Percentiles rank a stretch among this genome's conserved stretches.
Evolutionary conservation across 2,113 vertebrate species (phyloP).

Genomic region (Manacus vitellinus): DNA sequence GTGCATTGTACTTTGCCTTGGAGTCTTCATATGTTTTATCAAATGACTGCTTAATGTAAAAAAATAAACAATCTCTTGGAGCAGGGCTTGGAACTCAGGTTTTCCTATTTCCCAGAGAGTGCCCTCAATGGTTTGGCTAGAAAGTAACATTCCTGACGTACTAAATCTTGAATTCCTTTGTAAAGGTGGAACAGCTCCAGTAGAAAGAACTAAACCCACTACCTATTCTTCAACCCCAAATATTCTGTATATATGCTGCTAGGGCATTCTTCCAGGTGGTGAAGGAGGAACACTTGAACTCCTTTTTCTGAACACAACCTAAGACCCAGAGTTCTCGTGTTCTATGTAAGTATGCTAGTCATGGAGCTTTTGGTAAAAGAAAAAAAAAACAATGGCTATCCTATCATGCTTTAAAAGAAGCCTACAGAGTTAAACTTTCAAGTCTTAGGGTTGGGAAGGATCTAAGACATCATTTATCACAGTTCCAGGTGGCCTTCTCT

Average conservation of each 20-base stretch:
- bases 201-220: background rate
- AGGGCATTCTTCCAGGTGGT: background rate
- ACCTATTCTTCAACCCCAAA: background rate
- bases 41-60: background rate
- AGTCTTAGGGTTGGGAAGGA: background rate
- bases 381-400: background rate
- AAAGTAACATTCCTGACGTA: background rate
- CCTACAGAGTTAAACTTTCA: background rate
- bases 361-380: background rate
- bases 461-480: background rate
- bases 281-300: background rate
- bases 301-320: background rate
- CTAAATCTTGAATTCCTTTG: conserved; percentile 17
- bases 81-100: background rate
- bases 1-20: background rate
- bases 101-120: background rate
- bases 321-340: background rate
- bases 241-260: background rate
- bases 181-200: background rate
- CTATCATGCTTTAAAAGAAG: background rate
- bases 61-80: background rate
- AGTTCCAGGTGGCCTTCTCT: background rate
- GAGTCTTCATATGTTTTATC: background rate
- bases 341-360: background rate
- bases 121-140: background rate